These are phyloP conservation scores for Oscheius sp. DNA, from an alignment of 2,888 invertebrate species.

Conservation along the genomic window DNA sequence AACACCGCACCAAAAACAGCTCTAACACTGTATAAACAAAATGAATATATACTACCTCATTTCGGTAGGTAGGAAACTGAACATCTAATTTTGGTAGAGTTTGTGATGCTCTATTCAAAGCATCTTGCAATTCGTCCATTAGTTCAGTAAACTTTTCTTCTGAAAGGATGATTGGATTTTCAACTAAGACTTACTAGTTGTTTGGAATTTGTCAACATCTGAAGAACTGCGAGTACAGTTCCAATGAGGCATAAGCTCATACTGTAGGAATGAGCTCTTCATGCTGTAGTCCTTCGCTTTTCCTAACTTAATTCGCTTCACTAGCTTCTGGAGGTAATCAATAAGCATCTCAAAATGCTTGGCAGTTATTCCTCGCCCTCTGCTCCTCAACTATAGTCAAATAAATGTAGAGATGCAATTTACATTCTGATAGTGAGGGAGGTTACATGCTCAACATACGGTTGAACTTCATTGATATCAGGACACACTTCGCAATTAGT, in stretches of 20 bases:
- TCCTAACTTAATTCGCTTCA: neutral
- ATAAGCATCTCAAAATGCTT: neutral
- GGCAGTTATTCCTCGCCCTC: neutral
- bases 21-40: no score
- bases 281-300: no score
- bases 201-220: no score
- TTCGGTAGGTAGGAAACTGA: no score
- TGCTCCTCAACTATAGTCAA: conserved; percentile 3
- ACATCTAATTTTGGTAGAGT: no score
- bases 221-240: no score
- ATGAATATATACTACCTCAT: no score
- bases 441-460: conserved; percentile 8
- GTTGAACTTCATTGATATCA: neutral
- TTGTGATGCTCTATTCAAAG: no score
- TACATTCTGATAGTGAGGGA: neutral
- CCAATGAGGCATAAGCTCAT: neutral
- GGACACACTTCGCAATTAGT: neutral
- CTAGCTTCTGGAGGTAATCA: neutral
- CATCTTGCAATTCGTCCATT: neutral
- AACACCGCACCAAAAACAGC: no score
- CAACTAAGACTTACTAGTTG: no score
- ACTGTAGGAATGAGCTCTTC: neutral
- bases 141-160: neutral
- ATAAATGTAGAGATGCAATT: no score
- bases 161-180: no score